Percentiles rank a stretch among this genome's conserved stretches.
These are phyloP conservation scores for Nomada goodeniana DNA, from an alignment of 2,888 invertebrate genomes.

Conservation along the genomic window DNA sequence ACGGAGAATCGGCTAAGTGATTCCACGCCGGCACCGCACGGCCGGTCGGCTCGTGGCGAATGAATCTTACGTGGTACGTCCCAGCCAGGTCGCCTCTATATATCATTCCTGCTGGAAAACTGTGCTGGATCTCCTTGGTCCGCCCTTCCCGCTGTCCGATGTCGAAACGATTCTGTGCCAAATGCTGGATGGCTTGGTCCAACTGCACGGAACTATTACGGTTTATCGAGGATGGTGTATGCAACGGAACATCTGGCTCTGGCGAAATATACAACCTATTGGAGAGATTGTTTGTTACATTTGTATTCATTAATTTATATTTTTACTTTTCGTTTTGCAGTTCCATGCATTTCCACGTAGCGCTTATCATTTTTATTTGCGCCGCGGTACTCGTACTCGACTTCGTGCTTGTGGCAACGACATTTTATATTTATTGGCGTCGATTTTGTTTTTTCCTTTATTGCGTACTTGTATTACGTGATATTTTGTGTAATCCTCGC, in stretches of 20 bases:
- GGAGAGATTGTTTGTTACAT: background rate
- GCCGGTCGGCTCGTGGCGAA: conserved; percentile 48
- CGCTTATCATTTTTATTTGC: background rate
- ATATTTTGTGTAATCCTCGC: no score
- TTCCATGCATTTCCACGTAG: background rate
- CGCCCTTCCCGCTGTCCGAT: background rate
- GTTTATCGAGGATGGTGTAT: conserved; percentile 67
- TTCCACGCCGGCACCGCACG: background rate
- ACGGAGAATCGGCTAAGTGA: conserved; percentile 42
- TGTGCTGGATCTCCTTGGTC: conserved; percentile 44
- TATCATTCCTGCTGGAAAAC: conserved; percentile 65
- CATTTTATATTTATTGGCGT: no score
- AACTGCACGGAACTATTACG: conserved; percentile 62
- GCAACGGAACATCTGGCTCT: conserved; percentile 66
- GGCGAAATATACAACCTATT: conserved; percentile 30
- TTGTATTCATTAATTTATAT: background rate
- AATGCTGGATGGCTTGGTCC: conserved; percentile 44
- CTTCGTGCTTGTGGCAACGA: no score
- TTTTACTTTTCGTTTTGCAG: background rate
- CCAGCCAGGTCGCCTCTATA: conserved; percentile 59
- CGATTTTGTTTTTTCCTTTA: no score
- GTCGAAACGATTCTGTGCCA: conserved; percentile 51
- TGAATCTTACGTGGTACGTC: conserved; percentile 69
- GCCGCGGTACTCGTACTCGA: background rate
- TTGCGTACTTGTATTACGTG: no score